Evolutionary conservation across 1,140 invertebrate genomes (phyloP), one percentile per base, ranked within the genome.

Genomic region (Drosophila tsacasi): DNA sequence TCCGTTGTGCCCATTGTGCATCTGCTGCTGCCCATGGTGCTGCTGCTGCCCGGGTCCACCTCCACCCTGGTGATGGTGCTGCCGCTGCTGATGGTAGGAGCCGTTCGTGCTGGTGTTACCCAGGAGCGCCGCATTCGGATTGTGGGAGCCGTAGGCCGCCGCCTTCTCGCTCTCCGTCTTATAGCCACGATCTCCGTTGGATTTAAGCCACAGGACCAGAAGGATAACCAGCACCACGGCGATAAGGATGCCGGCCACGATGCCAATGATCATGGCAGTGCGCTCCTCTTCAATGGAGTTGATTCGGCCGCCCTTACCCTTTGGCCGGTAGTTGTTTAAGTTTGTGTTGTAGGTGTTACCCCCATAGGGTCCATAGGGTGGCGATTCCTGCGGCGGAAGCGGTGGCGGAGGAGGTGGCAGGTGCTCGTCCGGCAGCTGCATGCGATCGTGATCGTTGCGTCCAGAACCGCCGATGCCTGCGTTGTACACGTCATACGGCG

Each of bases 211-310:
- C 75, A 98, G 95, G 63, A 99, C 96, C 54, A 98, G 95, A 37
- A 99, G 95, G 21, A 98, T 97, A 60, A 99, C 96, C 37, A 99
- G 94, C 15, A 99, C 96, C 66, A 99, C 96, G 27, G 97, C 97
- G 83, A 99, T 98, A 46, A 99, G 94, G 9, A 97, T 96, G 25
- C 97, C 97, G 1, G 97, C 97, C 63, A 98, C 97, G 69, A 99
- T 98, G 75, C 97, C 97, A 42, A 98, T 97, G 47, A 98, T 96
- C 73, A 98, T 94, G 5, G 95, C 96, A 0, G 95, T 95, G 78
- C 95, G 95, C 76, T 96, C 96, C 9, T 96, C 96, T 30, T 95
- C 95, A 76, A 96, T 96, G 2, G 96, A 96, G 39, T 94, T 96
- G 83, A 96, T 96, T 49, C 95, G 94, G 50, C 95, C 95, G 35